phyloP scores from a whole-genome alignment of 2,113 vertebrate genomes.

The Semnornis frantzii region DNA sequence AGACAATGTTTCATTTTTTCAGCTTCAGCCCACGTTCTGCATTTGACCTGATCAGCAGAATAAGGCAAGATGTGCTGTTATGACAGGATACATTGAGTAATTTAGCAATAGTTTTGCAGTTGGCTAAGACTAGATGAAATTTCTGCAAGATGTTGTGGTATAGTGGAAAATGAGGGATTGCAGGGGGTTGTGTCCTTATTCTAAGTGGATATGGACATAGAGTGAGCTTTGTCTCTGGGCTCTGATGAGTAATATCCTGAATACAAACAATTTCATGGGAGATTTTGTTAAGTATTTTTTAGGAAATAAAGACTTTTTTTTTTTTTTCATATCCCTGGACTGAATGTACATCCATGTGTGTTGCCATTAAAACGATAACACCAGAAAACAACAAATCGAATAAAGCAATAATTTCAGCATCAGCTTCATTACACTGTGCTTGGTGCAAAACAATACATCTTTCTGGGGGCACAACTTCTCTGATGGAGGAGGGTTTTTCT shows the following conservation, averaged over 20 bases:
- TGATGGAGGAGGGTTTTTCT: not conserved
- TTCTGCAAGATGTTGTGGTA: not conserved
- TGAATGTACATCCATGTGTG: not conserved
- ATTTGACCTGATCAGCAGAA: not conserved
- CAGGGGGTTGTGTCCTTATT: not conserved
- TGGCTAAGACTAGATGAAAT: not conserved
- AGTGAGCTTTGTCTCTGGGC: not conserved
- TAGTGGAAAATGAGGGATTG: not conserved
- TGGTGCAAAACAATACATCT: not conserved
- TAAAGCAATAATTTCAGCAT: not conserved
- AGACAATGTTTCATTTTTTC: not conserved
- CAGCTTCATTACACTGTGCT: not conserved
- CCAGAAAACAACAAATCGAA: not conserved
- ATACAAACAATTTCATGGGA: not conserved
- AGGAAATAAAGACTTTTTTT: not conserved
- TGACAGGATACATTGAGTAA: not conserved
- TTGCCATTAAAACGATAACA: not conserved
- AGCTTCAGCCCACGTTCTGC: not conserved
- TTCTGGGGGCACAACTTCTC: not conserved
- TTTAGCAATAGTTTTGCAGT: fast-evolving
- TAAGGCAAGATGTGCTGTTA: not conserved
- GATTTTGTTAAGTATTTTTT: not conserved
- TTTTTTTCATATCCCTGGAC: not conserved
- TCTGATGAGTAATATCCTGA: constrained; percentile 18
- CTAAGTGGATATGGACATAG: not conserved